Percentiles rank a stretch among this genome's conserved stretches.
Conservation (phyloP, 35 echinoderm and acorn worm species). For the Heliocidaris erythrogramma region DNA sequence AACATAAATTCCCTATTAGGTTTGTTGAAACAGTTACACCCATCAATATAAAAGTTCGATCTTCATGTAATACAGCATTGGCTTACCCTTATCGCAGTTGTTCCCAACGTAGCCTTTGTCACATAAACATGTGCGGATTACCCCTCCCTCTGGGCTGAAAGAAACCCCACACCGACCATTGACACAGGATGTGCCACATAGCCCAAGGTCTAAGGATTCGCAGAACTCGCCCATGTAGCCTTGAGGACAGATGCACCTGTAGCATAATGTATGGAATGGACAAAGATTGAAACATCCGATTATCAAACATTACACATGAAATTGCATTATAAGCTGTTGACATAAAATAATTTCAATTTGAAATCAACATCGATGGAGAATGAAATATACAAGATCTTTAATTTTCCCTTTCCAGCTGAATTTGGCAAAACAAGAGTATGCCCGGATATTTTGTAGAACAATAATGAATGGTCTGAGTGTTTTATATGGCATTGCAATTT, state of each 20-base stretch:
- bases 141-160: not conserved
- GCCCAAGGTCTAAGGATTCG: not conserved
- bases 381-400: no score
- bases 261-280: not conserved
- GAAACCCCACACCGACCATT: not conserved
- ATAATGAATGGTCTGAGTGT: not conserved
- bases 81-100: conserved; percentile 11
- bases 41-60: not conserved
- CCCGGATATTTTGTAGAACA: not conserved
- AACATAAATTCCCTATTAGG: not conserved
- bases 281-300: not conserved
- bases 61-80: not conserved
- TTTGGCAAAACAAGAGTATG: not conserved
- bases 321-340: not conserved
- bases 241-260: not conserved
- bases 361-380: no score
- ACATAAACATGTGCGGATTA: not conserved
- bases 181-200: not conserved
- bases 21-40: not conserved
- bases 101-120: conserved; percentile 17
- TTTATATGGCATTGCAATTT: not conserved
- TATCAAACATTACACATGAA: not conserved
- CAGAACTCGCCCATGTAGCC: conserved; percentile 25
- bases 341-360: not conserved
- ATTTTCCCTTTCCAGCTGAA: no score